These are phyloP conservation scores for Ceratothoa steindachneri DNA, from an alignment of 2,888 invertebrate genomes.

Conservation along the genomic window DNA sequence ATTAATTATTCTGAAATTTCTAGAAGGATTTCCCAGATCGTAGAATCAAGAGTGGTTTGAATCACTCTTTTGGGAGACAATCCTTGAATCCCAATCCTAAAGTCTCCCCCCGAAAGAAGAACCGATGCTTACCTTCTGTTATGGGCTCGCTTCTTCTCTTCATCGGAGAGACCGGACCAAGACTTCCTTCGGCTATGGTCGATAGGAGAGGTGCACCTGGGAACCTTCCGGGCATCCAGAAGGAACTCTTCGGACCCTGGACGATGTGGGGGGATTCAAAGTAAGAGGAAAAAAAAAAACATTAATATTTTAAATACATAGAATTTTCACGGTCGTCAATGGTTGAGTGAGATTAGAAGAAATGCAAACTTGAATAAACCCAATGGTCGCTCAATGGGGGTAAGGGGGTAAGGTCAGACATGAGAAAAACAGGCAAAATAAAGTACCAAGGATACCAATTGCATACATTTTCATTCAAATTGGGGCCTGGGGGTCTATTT, in stretches of 20 bases:
- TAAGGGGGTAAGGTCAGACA: too few relatives aligned
- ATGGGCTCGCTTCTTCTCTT: slow-evolving; percentile 43
- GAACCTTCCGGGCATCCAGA: slow-evolving; percentile 37
- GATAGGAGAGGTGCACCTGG: slow-evolving; percentile 7
- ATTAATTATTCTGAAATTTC: too few relatives aligned
- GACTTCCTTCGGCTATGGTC: slow-evolving; percentile 33
- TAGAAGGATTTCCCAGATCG: too few relatives aligned
- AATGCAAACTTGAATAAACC: not conserved
- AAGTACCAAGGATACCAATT: too few relatives aligned
- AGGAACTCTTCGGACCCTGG: slow-evolving; percentile 46
- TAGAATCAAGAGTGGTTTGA: too few relatives aligned
- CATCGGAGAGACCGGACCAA: slow-evolving; percentile 46
- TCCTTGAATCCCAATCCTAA: too few relatives aligned
- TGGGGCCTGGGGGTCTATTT: too few relatives aligned
- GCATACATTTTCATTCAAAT: too few relatives aligned
- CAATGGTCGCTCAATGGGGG: too few relatives aligned
- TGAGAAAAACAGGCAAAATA: too few relatives aligned
- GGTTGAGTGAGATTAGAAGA: not conserved
- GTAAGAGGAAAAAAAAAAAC: not conserved
- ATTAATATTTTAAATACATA: not conserved
- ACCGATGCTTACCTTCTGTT: slow-evolving; percentile 42
- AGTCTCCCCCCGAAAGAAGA: too few relatives aligned
- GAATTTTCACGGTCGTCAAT: not conserved
- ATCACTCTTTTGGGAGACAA: too few relatives aligned
- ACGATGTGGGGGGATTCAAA: not conserved